Conservation (phyloP, 2,797 vertebrate genomes). For the Enoplosus armatus region DNA sequence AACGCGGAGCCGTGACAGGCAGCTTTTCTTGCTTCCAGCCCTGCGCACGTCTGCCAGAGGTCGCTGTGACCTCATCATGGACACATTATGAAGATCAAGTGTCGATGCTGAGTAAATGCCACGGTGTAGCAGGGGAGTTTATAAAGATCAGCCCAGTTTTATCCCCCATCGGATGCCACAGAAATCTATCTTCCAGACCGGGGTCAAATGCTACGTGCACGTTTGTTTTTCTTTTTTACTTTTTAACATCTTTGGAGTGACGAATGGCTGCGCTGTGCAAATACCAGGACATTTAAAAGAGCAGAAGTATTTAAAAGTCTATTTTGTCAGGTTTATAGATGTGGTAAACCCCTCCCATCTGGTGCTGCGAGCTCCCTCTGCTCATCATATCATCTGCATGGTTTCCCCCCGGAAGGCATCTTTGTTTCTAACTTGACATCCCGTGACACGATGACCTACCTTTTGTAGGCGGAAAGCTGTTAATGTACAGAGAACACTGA, state of each 20-base stretch:
- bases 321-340: constrained; percentile 32
- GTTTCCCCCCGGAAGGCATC: constrained; percentile 36
- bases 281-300: constrained; percentile 58
- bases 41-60: constrained; percentile 29
- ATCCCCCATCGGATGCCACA: constrained; percentile 59
- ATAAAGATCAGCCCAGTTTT: constrained; percentile 74
- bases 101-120: constrained; percentile 76
- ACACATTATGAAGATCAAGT: constrained; percentile 76
- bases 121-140: constrained; percentile 68
- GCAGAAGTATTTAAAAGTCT: constrained; percentile 38
- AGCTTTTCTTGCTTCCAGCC: constrained; percentile 16
- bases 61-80: constrained; percentile 68
- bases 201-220: constrained; percentile 46
- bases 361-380: constrained; percentile 25
- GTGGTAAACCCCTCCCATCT: constrained; percentile 43
- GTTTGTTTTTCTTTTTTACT: constrained; percentile 48
- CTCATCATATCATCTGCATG: constrained; percentile 49
- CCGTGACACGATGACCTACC: constrained; percentile 28
- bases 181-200: constrained; percentile 59
- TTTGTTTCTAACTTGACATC: constrained; percentile 31
- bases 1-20: constrained; percentile 42
- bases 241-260: constrained; percentile 49
- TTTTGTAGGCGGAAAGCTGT: neutral
- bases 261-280: constrained; percentile 49
- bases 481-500: neutral